phyloP scores from a whole-genome alignment of 2,113 vertebrate genomes.

The Aptenodytes patagonicus region DNA sequence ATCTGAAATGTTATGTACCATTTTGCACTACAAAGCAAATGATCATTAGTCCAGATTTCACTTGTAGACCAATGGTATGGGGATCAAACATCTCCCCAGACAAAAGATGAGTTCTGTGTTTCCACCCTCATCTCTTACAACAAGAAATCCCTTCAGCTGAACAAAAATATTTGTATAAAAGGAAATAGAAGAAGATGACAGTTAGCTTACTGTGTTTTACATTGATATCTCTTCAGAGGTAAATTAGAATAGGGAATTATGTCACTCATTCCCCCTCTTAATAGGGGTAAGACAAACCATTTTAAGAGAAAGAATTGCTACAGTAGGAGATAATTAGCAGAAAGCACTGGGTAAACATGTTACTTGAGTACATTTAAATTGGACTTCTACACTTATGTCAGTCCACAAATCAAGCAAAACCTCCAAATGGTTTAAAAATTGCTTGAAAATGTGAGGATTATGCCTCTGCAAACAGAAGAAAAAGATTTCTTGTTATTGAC shows the following conservation, averaged over 20 bases:
- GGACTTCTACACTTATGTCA: background rate
- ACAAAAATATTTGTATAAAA: background rate
- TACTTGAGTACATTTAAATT: background rate
- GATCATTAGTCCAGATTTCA: background rate
- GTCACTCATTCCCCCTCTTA: background rate
- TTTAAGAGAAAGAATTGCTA: background rate
- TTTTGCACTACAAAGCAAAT: background rate
- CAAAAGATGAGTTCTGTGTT: background rate
- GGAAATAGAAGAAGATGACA: background rate
- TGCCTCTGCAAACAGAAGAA: conserved; percentile 1
- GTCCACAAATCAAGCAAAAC: background rate
- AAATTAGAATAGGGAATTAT: background rate
- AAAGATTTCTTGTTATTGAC: background rate
- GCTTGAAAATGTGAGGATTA: conserved; percentile 25
- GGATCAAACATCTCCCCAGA: background rate
- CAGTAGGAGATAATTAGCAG: background rate
- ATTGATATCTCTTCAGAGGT: background rate
- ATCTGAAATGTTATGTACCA: background rate
- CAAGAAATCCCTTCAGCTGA: background rate
- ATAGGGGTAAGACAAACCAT: background rate
- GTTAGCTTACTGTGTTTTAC: background rate
- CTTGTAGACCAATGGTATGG: background rate
- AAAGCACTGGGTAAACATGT: background rate
- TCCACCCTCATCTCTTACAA: background rate
- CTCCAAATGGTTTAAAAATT: conserved; percentile 28